Base-by-base conservation (phyloP, 2,888 invertebrate species). In the Neocrepidodera transversa region DNA sequence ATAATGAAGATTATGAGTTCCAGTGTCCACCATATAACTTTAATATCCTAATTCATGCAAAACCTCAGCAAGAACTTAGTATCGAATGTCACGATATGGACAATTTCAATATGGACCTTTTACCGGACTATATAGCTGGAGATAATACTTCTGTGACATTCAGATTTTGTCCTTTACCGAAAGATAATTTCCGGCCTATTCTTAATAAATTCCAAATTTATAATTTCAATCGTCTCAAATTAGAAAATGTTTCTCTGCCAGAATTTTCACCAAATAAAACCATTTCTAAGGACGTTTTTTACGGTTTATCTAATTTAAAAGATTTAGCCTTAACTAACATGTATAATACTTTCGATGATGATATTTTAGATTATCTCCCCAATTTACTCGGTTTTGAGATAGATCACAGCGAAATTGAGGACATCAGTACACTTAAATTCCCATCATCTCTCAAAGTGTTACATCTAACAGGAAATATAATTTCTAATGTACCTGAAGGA, bases 381-480 rank as follows among this genome's bases (percentile, higher is more conserved):
- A 69, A 72, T 48, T 63, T 74, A 20, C 47, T 32, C 2, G 16
- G 42, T 6, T 59, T 74, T 0, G 58, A 67, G 26, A 56, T 74
- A 35, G 58, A 59, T 17, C 54, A 60, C 10, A 72, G 70, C 60
- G 38, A 62, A 30, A 43, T 72, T 4, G 20, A 52, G 8, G 30
- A 68, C n/a, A 82, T 85, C 11, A 81, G 84, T 61, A 82, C 86
- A 60, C 89, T 91, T 71, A 83, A 84, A 23, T 85, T 87, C 43
- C 82, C 88, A 1, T 79, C 82, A 23, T 84, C 85, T 0, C 79
- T 93, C 2, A 81, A 83, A 68, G 84, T 84, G 64, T 80, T 93
- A 60, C 90, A 91, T 78, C 76, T 93, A 53, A 86, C 87, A 67
- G 80, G 83, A 10, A 92, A 91, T 75, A 82, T 83, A 48, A 81